Percentiles rank a stretch among this genome's conserved stretches.
phyloP scores from a whole-genome alignment of 2,797 vertebrate genomes.

The Eidolon dupreanum region DNA sequence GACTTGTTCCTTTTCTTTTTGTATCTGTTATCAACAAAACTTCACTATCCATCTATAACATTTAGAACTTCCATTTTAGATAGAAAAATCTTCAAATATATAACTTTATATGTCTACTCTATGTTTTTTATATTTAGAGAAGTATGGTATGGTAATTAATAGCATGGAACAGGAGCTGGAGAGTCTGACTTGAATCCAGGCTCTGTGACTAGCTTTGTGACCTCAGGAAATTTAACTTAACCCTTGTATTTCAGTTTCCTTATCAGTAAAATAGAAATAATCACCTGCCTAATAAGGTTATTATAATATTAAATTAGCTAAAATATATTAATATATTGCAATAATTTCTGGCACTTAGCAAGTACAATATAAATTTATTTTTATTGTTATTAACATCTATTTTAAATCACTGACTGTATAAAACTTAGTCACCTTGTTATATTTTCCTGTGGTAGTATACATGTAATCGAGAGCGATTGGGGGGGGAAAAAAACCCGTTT shows the following conservation, averaged over 20 bases:
- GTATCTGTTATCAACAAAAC: neutral
- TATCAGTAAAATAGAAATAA: neutral
- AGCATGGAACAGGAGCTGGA: neutral
- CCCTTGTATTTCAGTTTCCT: neutral
- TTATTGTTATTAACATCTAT: neutral
- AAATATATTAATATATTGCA: neutral
- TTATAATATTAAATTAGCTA: neutral
- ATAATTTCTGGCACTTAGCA: neutral
- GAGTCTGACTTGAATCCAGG: neutral
- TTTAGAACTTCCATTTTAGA: neutral
- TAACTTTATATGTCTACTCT: neutral
- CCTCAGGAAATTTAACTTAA: neutral
- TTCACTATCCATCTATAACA: neutral
- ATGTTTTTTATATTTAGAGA: neutral
- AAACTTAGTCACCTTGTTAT: neutral
- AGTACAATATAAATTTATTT: neutral
- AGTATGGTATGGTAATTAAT: neutral
- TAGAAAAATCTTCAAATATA: neutral
- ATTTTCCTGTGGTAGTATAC: neutral
- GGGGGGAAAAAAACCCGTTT: neutral
- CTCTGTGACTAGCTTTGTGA: neutral
- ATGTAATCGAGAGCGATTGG: neutral
- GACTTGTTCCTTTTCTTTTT: neutral
- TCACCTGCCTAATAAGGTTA: neutral
- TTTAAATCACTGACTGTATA: neutral